These are phyloP conservation scores for Atherix ibis DNA, from an alignment of 2,888 invertebrate genomes.

Conservation along the genomic window DNA sequence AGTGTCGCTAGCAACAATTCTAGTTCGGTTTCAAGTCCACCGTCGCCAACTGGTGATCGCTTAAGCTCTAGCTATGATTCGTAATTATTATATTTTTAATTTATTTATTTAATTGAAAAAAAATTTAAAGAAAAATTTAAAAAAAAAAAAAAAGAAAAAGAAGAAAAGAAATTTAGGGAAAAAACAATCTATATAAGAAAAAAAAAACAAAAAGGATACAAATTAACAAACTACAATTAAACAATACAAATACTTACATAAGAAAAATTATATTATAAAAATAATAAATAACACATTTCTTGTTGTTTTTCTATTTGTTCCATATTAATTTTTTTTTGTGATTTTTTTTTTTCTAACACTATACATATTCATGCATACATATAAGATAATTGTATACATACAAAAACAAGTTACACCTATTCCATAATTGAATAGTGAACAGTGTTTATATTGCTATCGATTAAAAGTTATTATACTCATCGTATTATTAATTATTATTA, in stretches of 20 bases:
- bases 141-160: constrained; percentile 1
- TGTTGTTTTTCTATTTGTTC: background rate
- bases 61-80: constrained; percentile 17
- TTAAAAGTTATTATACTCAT: too few species aligned
- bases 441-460: too few species aligned
- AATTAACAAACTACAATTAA: background rate
- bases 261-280: background rate
- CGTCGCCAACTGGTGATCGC: constrained; percentile 15
- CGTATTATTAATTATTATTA: too few species aligned
- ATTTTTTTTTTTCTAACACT: too few species aligned
- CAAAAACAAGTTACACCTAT: too few species aligned
- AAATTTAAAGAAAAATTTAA: background rate
- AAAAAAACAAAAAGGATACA: background rate
- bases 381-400: too few species aligned
- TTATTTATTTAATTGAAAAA: background rate
- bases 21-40: constrained; percentile 16
- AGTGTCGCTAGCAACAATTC: constrained; percentile 17
- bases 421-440: too few species aligned
- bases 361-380: too few species aligned
- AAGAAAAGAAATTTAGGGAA: too few species aligned
- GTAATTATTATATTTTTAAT: constrained; percentile 10
- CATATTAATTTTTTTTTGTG: too few species aligned
- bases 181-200: background rate
- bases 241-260: background rate
- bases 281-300: background rate